Evolutionary conservation across 2,888 invertebrate species (phyloP).

Genomic region (Lathronympha strigana): DNA sequence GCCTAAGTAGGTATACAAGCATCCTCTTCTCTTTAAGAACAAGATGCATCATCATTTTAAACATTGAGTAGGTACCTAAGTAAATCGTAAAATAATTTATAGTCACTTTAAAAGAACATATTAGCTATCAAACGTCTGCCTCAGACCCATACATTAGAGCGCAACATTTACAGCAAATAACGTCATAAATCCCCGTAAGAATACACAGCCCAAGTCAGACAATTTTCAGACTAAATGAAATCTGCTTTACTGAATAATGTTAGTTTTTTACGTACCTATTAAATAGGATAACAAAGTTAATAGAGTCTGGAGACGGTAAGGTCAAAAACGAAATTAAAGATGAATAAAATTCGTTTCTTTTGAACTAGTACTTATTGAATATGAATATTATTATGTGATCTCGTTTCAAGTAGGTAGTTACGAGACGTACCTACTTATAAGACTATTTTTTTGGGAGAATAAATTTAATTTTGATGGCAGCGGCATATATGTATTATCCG

Average conservation of each 20-base stretch:
- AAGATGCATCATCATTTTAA: not conserved
- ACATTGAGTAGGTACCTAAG: not conserved
- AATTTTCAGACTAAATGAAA: slow-evolving; percentile 7
- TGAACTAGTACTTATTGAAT: not conserved
- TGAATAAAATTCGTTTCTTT: not conserved
- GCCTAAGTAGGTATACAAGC: too few species aligned
- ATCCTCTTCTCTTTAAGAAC: too few species aligned
- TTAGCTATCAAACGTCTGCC: not conserved
- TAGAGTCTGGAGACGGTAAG: not conserved
- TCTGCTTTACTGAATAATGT: not conserved
- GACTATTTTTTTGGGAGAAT: too few species aligned
- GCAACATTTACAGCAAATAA: slow-evolving; percentile 19
- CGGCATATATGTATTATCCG: too few species aligned
- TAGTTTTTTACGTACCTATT: not conserved
- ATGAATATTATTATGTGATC: not conserved
- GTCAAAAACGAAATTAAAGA: not conserved
- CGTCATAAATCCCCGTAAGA: slow-evolving; percentile 17
- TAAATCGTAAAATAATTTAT: not conserved
- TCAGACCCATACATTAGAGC: slow-evolving; percentile 7
- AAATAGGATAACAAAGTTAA: slow-evolving; percentile 3
- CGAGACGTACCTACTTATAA: too few species aligned
- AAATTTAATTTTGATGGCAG: too few species aligned
- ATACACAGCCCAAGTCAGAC: not conserved
- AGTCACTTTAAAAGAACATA: not conserved
- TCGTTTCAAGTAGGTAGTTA: too few species aligned